Base-by-base conservation (phyloP, 2,888 invertebrate species). In the Trissolcus japonicus region DNA sequence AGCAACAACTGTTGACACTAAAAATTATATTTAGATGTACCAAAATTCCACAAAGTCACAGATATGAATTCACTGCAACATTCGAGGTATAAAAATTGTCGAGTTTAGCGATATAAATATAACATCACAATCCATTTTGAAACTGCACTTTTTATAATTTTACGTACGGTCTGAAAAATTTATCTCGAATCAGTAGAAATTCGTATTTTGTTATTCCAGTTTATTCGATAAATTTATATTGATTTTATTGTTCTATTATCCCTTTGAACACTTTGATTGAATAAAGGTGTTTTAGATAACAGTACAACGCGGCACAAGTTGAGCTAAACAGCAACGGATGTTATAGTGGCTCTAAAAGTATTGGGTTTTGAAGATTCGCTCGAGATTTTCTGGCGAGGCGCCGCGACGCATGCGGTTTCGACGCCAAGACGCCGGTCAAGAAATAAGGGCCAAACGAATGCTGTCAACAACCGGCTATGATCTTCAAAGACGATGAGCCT, bases 251-350 rank as follows among this genome's bases (percentile, higher is more conserved):
- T 1, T 35, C 9, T 11, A 11, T 46, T 46, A 11, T 46, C 16
- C 6, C 46, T 46, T 51, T 11, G 14, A 40, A 46, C 14, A 14
- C 53, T 60, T n/a, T 66, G 59, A 65, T 4, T 25, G 25, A 25
- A 25, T 54, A 46, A 61, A 51, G 40, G 72, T 79, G 78, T 1
- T 35, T 35, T 9, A 83, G 81, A 83, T 68, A 86, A 86, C 84
- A 84, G 81, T 84, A 83, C 82, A 85, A 84, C 87, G 87, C 87
- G 87, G 85, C 85, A 86, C 87, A 86, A 75, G 88, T 90, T 90
- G 90, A 91, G 91, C 91, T 90, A 91, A 91, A 90, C 83, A 91
- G 91, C 87, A 86, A 86, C 86, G 84, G 85, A 81, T 87, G 54
- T 72, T 72, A 72, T 62, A 88, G 89, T 87, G 85, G 88, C 89